These are phyloP conservation scores for Agrochola lota DNA, from an alignment of 2,888 invertebrate genomes.

Conservation along the genomic window DNA sequence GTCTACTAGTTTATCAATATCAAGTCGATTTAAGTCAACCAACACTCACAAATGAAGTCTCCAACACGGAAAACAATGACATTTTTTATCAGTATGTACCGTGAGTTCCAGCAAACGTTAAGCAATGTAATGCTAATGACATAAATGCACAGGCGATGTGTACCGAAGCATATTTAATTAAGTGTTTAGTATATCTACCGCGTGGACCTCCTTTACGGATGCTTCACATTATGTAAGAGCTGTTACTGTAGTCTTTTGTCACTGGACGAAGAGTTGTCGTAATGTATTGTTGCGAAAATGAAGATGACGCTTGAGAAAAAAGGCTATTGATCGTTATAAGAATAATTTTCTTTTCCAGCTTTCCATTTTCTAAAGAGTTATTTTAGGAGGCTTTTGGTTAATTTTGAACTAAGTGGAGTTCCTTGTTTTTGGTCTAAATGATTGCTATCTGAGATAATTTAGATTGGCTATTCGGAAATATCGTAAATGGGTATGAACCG, in stretches of 20 bases:
- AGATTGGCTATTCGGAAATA: not conserved
- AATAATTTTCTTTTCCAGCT: conserved; percentile 6
- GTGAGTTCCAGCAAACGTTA: conserved; percentile 48
- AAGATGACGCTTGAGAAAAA: conserved; percentile 16
- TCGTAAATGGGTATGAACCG: not conserved
- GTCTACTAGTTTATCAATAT: not conserved
- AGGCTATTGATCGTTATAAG: not conserved
- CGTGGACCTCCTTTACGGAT: conserved; percentile 59
- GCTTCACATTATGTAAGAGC: conserved; percentile 55
- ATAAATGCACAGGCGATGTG: conserved; percentile 62
- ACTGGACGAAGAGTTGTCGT: conserved; percentile 34
- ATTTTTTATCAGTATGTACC: conserved; percentile 24
- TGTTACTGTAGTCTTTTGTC: conserved; percentile 33
- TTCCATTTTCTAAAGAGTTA: not conserved
- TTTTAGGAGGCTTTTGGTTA: not conserved
- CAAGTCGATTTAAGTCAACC: too few relatives aligned
- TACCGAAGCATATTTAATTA: conserved; percentile 60
- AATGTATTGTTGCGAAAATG: conserved; percentile 30
- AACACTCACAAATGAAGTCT: conserved; percentile 12
- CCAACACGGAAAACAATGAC: conserved; percentile 32
- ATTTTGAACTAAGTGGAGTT: conserved; percentile 27
- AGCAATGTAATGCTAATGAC: conserved; percentile 64
- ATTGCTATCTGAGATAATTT: conserved; percentile 9
- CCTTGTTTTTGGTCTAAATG: conserved; percentile 23
- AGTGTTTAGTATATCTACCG: conserved; percentile 65